Percentiles rank a stretch among this genome's conserved stretches.
These are phyloP conservation scores for Parauchenoglanis ngamensis DNA, from an alignment of 2,797 vertebrate species.

Conservation along the genomic window DNA sequence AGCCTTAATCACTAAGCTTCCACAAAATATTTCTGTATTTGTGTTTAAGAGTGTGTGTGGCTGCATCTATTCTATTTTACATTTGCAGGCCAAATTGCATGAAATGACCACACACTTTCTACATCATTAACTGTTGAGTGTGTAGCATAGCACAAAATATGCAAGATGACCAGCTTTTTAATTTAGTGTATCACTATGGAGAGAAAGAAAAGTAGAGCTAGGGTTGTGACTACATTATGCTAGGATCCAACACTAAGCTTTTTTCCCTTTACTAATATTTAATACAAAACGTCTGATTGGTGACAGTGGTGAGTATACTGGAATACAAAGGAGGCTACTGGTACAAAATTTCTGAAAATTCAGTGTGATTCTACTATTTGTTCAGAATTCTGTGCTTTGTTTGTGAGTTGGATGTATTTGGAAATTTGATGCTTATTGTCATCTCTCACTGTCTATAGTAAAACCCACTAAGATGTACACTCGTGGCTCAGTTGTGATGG, in stretches of 20 bases:
- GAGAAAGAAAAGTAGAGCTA: not conserved
- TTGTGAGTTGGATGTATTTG: not conserved
- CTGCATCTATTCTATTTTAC: slow-evolving; percentile 19
- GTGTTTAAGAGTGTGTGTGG: slow-evolving; percentile 3
- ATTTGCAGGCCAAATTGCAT: not conserved
- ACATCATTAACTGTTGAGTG: not conserved
- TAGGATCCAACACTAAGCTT: not conserved
- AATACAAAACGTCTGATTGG: not conserved
- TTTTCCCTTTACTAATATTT: not conserved
- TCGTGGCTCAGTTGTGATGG: slow-evolving; percentile 91
- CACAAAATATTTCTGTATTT: not conserved
- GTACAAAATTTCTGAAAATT: not conserved
- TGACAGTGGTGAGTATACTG: not conserved
- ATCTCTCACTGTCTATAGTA: slow-evolving; percentile 74
- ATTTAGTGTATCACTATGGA: not conserved
- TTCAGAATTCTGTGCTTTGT: not conserved
- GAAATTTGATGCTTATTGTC: not conserved
- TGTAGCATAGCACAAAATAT: not conserved
- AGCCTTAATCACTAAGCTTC: not conserved
- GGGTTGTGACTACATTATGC: not conserved
- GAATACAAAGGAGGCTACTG: not conserved
- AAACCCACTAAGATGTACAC: slow-evolving; percentile 85
- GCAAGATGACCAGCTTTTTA: not conserved
- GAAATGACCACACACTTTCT: no score
- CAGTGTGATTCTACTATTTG: not conserved